These are phyloP conservation scores for Parasteatoda tepidariorum DNA, from an alignment of 1,140 invertebrate species.

Conservation along the genomic window DNA sequence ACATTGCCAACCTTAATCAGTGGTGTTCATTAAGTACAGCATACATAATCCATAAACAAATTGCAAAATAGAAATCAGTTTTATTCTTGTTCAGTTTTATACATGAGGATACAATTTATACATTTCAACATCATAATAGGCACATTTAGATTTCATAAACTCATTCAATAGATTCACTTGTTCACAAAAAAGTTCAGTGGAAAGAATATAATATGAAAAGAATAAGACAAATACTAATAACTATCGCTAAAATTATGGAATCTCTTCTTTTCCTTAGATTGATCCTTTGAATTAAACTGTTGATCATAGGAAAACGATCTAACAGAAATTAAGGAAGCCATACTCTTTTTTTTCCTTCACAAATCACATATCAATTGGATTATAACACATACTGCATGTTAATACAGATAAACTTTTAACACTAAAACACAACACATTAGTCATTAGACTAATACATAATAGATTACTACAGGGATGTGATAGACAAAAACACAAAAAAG, in stretches of 20 bases:
- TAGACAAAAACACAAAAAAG: no score
- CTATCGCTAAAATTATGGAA: slow-evolving; percentile 86
- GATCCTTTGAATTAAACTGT: slow-evolving; percentile 91
- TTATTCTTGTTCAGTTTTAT: neutral
- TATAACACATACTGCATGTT: no score
- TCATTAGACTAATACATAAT: no score
- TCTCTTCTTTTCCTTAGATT: slow-evolving; percentile 92
- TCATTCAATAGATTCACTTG: neutral
- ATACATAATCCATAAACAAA: no score
- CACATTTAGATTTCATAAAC: neutral
- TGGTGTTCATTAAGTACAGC: no score
- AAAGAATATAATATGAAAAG: slow-evolving; percentile 87
- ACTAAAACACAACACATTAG: no score
- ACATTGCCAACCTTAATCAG: no score
- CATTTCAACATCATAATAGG: neutral
- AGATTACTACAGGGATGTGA: no score
- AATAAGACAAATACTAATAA: slow-evolving; percentile 89
- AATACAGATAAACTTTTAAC: no score
- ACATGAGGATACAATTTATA: neutral
- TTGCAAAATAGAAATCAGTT: neutral
- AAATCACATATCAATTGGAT: no score
- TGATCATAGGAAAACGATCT: slow-evolving; percentile 87
- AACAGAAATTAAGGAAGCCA: slow-evolving; percentile 63
- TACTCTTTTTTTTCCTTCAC: no score
- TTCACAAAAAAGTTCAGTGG: slow-evolving; percentile 69